Percentiles rank a stretch among this genome's conserved stretches.
These are phyloP conservation scores for Cyphomyrus discorhynchus DNA, from an alignment of 2,113 vertebrate genomes.

Conservation along the genomic window DNA sequence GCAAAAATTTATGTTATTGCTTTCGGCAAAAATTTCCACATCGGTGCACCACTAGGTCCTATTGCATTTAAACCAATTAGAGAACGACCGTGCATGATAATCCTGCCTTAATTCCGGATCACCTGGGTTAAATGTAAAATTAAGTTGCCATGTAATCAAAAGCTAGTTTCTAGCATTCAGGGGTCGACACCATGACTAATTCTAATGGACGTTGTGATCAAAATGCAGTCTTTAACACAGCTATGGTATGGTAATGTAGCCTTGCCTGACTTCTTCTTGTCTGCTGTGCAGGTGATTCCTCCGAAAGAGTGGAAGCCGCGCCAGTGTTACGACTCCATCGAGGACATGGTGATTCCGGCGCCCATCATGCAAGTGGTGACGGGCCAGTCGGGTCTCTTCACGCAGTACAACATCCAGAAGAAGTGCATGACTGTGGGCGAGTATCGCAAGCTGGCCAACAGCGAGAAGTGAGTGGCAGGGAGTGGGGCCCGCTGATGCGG, in stretches of 20 bases:
- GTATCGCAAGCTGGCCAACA: constrained; percentile 88
- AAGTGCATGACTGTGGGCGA: constrained; percentile 92
- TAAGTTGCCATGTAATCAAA: neutral
- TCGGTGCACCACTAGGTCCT: neutral
- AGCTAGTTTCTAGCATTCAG: neutral
- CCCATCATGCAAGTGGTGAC: constrained; percentile 96
- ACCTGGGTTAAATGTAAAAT: neutral
- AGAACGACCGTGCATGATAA: neutral
- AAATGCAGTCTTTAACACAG: neutral
- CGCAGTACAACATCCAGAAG: constrained; percentile 98
- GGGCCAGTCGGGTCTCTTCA: constrained; percentile 91
- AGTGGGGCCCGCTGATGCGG: neutral
- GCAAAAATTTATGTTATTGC: no score
- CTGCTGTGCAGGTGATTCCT: constrained; percentile 55
- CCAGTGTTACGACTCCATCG: constrained; percentile 79
- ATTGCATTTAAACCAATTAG: neutral
- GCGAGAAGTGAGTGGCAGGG: constrained; percentile 72
- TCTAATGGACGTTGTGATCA: neutral
- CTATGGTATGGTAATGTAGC: no score
- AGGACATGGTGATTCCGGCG: constrained; percentile 89
- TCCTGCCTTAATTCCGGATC: neutral
- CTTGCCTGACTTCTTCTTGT: neutral
- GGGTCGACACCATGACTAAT: neutral
- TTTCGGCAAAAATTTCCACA: no score
- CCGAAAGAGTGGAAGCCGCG: constrained; percentile 88